phyloP scores from a whole-genome alignment of 2,113 vertebrate species.

The Copsychus sechellarum region DNA sequence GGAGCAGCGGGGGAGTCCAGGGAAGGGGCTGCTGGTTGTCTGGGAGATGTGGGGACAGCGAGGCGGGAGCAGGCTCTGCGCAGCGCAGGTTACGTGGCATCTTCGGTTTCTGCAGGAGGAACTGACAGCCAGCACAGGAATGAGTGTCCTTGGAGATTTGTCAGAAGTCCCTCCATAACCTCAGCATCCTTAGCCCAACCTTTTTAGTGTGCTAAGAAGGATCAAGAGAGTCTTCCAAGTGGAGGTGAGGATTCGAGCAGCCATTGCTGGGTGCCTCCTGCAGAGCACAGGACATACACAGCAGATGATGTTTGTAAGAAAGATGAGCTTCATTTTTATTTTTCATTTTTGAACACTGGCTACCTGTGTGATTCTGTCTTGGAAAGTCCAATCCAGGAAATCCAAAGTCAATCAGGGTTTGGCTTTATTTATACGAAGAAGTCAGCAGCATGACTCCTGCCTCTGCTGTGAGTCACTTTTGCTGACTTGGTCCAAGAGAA shows the following conservation, averaged over 20 bases:
- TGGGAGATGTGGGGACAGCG: neutral
- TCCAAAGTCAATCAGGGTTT: neutral
- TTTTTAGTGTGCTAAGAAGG: neutral
- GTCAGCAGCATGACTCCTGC: neutral
- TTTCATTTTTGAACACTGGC: neutral
- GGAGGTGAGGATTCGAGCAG: neutral
- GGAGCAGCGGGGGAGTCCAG: neutral
- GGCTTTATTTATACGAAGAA: neutral
- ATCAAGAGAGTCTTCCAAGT: neutral
- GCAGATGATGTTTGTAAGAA: neutral
- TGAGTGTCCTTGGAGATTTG: neutral
- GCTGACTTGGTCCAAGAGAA: neutral
- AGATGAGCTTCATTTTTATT: neutral
- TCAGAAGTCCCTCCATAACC: neutral
- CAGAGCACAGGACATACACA: neutral
- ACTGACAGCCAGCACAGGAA: neutral
- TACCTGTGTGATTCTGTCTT: neutral
- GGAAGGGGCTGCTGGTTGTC: slow-evolving; percentile 12
- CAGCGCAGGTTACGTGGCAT: rapidly evolving
- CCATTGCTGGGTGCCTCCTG: neutral
- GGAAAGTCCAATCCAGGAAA: neutral
- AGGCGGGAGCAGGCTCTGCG: neutral
- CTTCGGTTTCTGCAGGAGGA: neutral
- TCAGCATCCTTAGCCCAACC: neutral
- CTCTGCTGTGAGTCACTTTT: slow-evolving; percentile 4